Conservation (phyloP, 2,113 vertebrate species). For the Leuciscus idus region DNA sequence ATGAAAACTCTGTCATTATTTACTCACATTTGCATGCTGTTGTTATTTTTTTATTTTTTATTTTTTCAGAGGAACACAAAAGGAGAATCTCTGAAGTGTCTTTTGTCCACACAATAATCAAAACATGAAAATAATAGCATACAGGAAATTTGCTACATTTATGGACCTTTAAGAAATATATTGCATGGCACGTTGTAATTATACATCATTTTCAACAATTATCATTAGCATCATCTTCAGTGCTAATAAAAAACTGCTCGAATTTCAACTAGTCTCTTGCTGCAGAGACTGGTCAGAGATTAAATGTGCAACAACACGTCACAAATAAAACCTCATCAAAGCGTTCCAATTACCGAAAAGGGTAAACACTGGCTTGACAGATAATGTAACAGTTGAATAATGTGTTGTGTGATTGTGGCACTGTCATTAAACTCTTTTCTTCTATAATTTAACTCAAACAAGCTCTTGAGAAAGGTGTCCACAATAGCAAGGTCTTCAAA, state of each 20-base stretch:
- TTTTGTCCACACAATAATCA: background rate
- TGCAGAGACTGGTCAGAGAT: background rate
- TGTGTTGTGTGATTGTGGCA: background rate
- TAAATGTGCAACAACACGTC: background rate
- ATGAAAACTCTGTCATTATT: background rate
- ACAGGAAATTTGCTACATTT: background rate
- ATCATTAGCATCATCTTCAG: background rate
- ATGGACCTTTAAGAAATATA: background rate
- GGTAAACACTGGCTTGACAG: constrained; percentile 44
- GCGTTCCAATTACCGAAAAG: constrained; percentile 11
- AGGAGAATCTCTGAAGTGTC: background rate
- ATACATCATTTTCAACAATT: background rate
- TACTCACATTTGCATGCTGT: background rate
- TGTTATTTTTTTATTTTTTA: no score
- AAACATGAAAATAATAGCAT: background rate
- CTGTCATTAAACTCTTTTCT: constrained; percentile 40
- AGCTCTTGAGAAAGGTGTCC: background rate
- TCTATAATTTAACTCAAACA: background rate
- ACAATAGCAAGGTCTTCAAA: background rate
- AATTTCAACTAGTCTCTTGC: background rate
- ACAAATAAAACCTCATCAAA: constrained; percentile 16
- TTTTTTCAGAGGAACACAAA: background rate
- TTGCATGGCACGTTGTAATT: background rate
- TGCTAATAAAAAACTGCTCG: background rate
- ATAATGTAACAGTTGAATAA: constrained; percentile 64